Base-by-base conservation (phyloP, 2,888 invertebrate species). In the Subacronicta megacephala region DNA sequence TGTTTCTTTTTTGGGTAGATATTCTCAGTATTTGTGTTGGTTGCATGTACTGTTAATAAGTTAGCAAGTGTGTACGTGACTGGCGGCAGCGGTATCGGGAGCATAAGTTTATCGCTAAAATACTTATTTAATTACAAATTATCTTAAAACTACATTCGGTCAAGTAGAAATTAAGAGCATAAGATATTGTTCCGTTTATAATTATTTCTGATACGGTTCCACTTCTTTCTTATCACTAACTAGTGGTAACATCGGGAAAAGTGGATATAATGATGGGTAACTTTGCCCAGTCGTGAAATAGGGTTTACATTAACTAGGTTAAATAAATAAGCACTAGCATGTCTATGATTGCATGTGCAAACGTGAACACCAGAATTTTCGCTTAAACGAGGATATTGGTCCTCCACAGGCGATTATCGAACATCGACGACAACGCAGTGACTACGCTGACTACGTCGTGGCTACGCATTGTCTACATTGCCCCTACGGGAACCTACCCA, bases 91-190 rank as follows among this genome's bases (percentile, higher is more conserved):
- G 54, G 50, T 69, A 72, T 71, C 69, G 60, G 52, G 50, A 54
- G 36, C 55, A 62, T 23, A 63, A 70, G 62, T 74, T 75, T 79
- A 76, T 78, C 72, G 46, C 17, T 49, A 17, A 57, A 60, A 72
- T 70, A 75, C 78, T 72, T 76, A 73, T 80, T 72, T 77, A 73
- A 75, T 78, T 75, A 73, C 63, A 56, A 60, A 60, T 62, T 55
- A 65, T 62, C 55, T 61, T 43, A 33, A 40, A 57, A 62, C 61
- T 26, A 45, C 61, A 56, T 7, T 67, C 50, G 49, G 42, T 62
- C 53, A 57, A 70, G 44, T 54, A 41, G 33, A 56, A 60, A 52
- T 62, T 23, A 55, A 44, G 46, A 57, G 17, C 50, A 17, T 9
- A 26, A 7, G 42, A 16, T 16, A 18, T 23, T 23, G 54, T 58